Evolutionary conservation across 1,140 invertebrate species (phyloP), one percentile per base, ranked within the genome.

Genomic region (Streblospio benedicti): DNA sequence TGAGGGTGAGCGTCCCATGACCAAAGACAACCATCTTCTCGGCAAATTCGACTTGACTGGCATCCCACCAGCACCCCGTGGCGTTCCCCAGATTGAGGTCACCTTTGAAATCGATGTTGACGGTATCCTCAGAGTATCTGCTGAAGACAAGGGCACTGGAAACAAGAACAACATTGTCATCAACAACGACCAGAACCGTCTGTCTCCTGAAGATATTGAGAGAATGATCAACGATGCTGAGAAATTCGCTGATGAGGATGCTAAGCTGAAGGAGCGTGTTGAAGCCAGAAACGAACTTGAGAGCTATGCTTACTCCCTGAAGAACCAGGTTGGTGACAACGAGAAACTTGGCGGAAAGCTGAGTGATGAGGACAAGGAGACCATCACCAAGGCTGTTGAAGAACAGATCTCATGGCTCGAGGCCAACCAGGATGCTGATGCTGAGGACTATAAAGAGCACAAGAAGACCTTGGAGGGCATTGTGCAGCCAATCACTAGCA

Each of bases 71-170:
- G 94, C 95, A 47, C 94, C 94, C 2, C 83, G 95, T 73, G 95
- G 96, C 60, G 93, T 99, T 43, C 94, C 95, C n/a, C 93, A 98
- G 79, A 97, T 98, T 73, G 93, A 97, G 80, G 94, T 99, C 1
- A 97, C 93, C 0, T 99, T 99, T 72, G 95, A 99, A 80, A 98
- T 99, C 69, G 96, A 99, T 71, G 95, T 94, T 41, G 98, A 99
- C 73, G 95, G 95, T 80, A 99, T 99, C 71, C 81, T 97, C 9
- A 88, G 89, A 80, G 75, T 64, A 20, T 56, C 67, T 38, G 59
- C 94, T 20, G 93, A 97, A 78, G 94, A 97, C 72, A 97, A 97
- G 78, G 93, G 93, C 25, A 97, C 93, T 58, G 95, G 95, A 57
- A 97, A 95, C 80, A 87, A 94, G 64, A 93, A 99, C 74, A 95